Conservation (phyloP, 2,888 invertebrate species). For the Ophion obscuratus region DNA sequence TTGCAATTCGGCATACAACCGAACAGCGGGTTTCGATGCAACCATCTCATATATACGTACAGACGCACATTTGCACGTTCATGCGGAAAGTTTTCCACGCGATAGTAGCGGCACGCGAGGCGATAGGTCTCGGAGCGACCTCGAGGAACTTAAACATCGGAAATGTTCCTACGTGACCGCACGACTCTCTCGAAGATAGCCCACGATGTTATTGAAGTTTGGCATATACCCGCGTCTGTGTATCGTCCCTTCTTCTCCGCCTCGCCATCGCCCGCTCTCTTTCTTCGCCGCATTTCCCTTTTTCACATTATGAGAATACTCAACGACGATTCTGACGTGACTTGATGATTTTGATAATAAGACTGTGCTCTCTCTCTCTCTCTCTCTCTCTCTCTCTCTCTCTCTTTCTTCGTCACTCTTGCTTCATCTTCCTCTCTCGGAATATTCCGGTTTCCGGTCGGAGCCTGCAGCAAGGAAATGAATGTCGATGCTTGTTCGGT, state of each 20-base stretch:
- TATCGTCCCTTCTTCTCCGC: background rate
- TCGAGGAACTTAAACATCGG: slow-evolving; percentile 49
- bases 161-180: slow-evolving; percentile 59
- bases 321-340: slow-evolving; percentile 11
- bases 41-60: background rate
- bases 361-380: too few relatives aligned
- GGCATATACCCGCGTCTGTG: background rate
- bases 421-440: too few relatives aligned
- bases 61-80: slow-evolving; percentile 18
- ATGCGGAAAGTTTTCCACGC: slow-evolving; percentile 58
- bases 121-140: slow-evolving; percentile 39
- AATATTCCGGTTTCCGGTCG: too few relatives aligned
- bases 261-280: background rate
- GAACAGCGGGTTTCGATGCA: background rate
- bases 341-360: background rate
- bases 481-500: too few relatives aligned
- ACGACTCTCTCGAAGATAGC: slow-evolving; percentile 27
- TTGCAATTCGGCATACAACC: background rate
- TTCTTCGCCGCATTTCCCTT: background rate
- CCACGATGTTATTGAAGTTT: slow-evolving; percentile 9
- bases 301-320: background rate
- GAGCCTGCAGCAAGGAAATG: too few relatives aligned
- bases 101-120: slow-evolving; percentile 55
- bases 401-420: background rate
- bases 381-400: too few relatives aligned